Conservation (phyloP, 1,140 invertebrate species). For the Aphelenchoides besseyi region DNA sequence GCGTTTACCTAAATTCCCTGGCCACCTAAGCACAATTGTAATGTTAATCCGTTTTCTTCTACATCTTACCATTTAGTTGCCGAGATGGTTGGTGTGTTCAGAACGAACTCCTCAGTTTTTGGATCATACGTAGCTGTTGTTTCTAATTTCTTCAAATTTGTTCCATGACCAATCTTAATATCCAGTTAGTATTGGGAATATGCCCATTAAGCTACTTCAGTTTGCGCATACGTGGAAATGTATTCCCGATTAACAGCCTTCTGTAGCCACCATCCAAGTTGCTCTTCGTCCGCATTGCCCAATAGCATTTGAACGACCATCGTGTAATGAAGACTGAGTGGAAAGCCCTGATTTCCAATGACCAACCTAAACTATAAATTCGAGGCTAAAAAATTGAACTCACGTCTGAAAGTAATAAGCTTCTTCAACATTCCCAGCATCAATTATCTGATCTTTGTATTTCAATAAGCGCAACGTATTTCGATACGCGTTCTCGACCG, state of each 20-base stretch:
- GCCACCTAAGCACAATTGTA: no score
- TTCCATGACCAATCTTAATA: constrained; percentile 64
- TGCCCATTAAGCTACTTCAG: constrained; percentile 69
- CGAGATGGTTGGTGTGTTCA: constrained; percentile 79
- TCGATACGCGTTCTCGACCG: neutral
- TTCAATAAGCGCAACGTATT: constrained; percentile 11
- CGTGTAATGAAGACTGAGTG: constrained; percentile 22
- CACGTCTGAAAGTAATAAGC: constrained; percentile 6
- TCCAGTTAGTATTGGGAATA: neutral
- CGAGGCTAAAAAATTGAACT: neutral
- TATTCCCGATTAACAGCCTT: constrained; percentile 77
- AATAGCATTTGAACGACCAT: constrained; percentile 24
- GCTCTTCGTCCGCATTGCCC: constrained; percentile 70
- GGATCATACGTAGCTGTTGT: constrained; percentile 84
- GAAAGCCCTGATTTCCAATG: constrained; percentile 17
- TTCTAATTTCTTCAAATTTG: constrained; percentile 83
- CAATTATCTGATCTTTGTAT: constrained; percentile 7
- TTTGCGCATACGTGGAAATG: constrained; percentile 88
- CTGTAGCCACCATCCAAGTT: constrained; percentile 79
- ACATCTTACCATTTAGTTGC: constrained; percentile 89
- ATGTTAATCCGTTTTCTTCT: no score
- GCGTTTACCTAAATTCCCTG: constrained; percentile 76
- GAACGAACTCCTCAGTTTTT: constrained; percentile 76
- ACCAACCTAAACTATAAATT: constrained; percentile 10
- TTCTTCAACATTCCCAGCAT: neutral